Conservation (phyloP, 1,140 invertebrate genomes). For the Platyura marginata region DNA sequence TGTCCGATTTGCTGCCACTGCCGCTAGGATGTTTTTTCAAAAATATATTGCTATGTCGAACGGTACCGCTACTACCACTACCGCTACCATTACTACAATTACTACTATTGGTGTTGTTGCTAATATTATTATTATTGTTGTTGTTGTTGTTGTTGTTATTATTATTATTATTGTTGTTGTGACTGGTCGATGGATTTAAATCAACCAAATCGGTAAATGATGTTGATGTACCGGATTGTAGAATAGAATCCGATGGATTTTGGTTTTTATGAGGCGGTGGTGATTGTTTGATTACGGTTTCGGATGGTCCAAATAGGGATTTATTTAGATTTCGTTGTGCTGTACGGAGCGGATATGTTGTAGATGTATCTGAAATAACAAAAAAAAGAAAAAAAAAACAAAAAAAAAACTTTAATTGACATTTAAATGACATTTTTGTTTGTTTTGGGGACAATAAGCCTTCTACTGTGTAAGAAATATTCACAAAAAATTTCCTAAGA, state of each 20-base stretch:
- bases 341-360: constrained; percentile 8
- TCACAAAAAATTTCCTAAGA: too few species aligned
- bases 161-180: constrained; percentile 6
- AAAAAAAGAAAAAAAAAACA: too few species aligned
- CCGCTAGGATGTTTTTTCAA: background rate
- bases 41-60: background rate
- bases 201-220: too few species aligned
- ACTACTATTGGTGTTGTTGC: too few species aligned
- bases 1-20: background rate
- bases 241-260: too few species aligned
- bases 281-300: too few species aligned
- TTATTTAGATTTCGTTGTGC: constrained; percentile 23
- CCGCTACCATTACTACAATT: constrained; percentile 4
- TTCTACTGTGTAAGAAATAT: too few species aligned
- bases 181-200: constrained; percentile 5
- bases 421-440: too few species aligned
- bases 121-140: constrained; percentile 12
- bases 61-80: background rate
- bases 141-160: constrained; percentile 8
- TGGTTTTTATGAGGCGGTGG: too few species aligned
- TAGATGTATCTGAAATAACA: background rate
- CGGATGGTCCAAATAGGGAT: constrained; percentile 6
- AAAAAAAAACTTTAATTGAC: too few species aligned
- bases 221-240: too few species aligned
- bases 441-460: too few species aligned